These are phyloP conservation scores for Microtus agrestis DNA, from an alignment of 2,797 vertebrate species.

Conservation along the genomic window DNA sequence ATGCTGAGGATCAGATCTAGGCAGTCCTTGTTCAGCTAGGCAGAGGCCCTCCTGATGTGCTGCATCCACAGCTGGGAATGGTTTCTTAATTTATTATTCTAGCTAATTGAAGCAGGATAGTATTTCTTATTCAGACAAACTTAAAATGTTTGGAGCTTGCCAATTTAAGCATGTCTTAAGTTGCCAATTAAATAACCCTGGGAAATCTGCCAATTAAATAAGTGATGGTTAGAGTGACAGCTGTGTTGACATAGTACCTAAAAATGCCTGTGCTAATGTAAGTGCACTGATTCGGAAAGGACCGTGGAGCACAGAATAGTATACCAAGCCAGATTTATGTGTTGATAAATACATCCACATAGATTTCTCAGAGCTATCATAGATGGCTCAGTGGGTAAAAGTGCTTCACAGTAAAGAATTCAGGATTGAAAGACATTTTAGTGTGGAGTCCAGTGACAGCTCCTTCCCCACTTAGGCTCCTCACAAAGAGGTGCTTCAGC, in stretches of 20 bases:
- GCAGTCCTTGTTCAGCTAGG: neutral
- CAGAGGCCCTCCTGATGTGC: neutral
- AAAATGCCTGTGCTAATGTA: neutral
- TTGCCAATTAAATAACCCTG: conserved; percentile 54
- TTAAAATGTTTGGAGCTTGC: conserved; percentile 41
- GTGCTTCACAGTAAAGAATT: neutral
- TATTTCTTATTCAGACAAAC: conserved; percentile 56
- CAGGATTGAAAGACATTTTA: neutral
- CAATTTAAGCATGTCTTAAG: conserved; percentile 49
- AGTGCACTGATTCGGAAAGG: conserved; percentile 8
- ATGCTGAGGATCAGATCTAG: neutral
- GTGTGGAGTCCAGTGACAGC: neutral
- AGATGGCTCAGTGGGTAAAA: neutral
- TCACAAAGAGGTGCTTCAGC: neutral
- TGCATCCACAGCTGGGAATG: neutral
- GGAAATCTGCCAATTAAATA: conserved; percentile 52
- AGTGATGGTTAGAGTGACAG: conserved; percentile 47
- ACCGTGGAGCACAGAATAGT: neutral
- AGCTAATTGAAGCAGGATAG: neutral
- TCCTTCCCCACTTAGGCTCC: neutral
- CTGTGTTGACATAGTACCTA: neutral
- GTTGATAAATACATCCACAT: neutral
- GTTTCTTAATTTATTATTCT: conserved; percentile 45
- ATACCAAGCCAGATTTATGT: neutral
- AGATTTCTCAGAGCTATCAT: neutral